These are phyloP conservation scores for Enteromius viviparus DNA, from an alignment of 2,797 vertebrate genomes.

Conservation along the genomic window DNA sequence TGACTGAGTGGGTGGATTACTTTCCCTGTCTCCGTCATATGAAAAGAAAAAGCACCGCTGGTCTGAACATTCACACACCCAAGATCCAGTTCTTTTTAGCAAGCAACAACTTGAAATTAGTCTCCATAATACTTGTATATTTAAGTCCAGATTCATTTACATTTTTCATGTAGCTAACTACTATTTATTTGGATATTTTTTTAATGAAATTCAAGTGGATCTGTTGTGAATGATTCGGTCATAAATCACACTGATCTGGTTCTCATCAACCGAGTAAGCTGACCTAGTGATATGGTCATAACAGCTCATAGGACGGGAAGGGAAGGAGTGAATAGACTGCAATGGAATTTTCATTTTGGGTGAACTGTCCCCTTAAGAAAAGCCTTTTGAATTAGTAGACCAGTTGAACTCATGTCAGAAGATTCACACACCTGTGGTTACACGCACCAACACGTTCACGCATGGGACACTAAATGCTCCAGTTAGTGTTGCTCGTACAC, in stretches of 20 bases:
- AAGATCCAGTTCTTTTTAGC: neutral
- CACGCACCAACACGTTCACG: conserved; percentile 41
- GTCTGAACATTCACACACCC: conserved; percentile 16
- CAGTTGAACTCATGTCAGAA: conserved; percentile 17
- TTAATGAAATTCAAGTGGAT: neutral
- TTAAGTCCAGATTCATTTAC: neutral
- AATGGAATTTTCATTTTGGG: neutral
- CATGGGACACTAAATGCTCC: conserved; percentile 28
- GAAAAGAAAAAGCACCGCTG: conserved; percentile 32
- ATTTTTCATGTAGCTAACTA: neutral
- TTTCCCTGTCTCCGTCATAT: conserved; percentile 61
- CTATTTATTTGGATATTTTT: neutral
- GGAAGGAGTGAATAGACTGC: neutral
- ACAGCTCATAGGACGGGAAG: neutral
- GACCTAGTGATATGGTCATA: neutral
- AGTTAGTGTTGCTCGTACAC: conserved; percentile 56
- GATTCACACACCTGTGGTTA: conserved; percentile 25
- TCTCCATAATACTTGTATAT: neutral
- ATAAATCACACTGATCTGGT: neutral
- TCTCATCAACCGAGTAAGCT: neutral
- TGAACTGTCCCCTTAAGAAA: neutral
- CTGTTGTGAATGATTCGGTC: neutral
- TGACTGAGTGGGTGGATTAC: conserved; percentile 34
- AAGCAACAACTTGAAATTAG: conserved; percentile 10
- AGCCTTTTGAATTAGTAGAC: conserved; percentile 1